phyloP scores from a whole-genome alignment of 2,797 vertebrate species.

The Sebastes reedi region DNA sequence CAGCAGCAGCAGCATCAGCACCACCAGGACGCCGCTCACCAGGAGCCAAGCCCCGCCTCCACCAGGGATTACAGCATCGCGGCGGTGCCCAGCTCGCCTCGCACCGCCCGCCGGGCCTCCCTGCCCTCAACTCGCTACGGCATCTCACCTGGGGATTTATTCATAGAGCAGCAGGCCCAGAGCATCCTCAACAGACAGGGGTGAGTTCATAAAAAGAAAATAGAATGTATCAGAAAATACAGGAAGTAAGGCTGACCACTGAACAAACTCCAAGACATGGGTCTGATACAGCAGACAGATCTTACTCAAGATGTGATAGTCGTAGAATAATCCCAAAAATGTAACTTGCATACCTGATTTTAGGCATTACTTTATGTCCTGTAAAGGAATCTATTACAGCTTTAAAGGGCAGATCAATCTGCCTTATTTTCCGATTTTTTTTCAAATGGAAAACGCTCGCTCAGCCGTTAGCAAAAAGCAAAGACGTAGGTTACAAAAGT shows the following conservation, averaged over 20 bases:
- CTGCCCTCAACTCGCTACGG: constrained; percentile 86
- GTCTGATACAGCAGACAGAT: not conserved
- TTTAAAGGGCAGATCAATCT: not conserved
- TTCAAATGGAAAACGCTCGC: no score
- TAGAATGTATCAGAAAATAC: not conserved
- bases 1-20: constrained; percentile 52
- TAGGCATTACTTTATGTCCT: not conserved
- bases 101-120: constrained; percentile 81
- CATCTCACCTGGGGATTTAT: constrained; percentile 87
- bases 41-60: constrained; percentile 73
- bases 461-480: no score
- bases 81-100: constrained; percentile 87
- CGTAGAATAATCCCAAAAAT: not conserved
- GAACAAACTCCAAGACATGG: not conserved
- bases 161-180: constrained; percentile 87
- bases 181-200: constrained; percentile 88
- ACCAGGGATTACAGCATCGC: constrained; percentile 76
- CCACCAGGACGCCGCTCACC: constrained; percentile 43
- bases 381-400: not conserved
- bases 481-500: not conserved
- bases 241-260: not conserved
- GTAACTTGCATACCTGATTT: not conserved
- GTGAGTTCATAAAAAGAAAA: constrained; percentile 78
- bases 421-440: no score
- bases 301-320: not conserved